These are phyloP conservation scores for Pemphigus obesinymphae DNA, from an alignment of 1,140 invertebrate species.

Conservation along the genomic window DNA sequence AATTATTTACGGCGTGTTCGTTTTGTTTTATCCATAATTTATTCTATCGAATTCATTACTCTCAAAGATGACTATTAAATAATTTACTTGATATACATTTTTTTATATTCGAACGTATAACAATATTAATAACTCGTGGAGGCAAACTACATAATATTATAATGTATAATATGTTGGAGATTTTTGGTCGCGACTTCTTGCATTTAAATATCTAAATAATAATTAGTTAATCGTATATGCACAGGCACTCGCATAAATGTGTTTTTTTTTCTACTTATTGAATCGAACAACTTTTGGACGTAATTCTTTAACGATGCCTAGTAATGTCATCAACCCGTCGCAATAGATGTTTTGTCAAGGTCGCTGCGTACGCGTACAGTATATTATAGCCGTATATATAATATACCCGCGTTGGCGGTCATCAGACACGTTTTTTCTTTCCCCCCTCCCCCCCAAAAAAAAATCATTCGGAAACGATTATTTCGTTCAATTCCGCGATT, in stretches of 20 bases:
- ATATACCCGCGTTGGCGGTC: neutral
- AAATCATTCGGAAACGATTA: neutral
- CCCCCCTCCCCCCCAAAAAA: no score
- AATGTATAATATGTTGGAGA: no score
- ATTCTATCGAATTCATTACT: neutral
- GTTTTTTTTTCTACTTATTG: neutral
- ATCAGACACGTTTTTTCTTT: neutral
- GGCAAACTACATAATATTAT: no score
- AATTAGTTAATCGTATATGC: slow-evolving; percentile 2
- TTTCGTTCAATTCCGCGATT: neutral
- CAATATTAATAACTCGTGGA: neutral
- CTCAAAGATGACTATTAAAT: neutral
- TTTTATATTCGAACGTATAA: neutral
- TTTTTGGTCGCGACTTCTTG: neutral
- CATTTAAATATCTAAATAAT: neutral
- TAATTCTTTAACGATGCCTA: neutral
- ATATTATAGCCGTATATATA: neutral
- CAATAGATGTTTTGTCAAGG: neutral
- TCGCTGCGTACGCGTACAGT: neutral
- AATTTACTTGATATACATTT: neutral
- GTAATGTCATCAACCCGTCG: slow-evolving; percentile 20
- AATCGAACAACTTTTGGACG: neutral
- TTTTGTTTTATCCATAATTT: no score
- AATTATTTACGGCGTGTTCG: no score
- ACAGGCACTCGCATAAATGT: neutral